Conservation (phyloP, 2,888 invertebrate genomes). For the Chelonus formosanus region DNA sequence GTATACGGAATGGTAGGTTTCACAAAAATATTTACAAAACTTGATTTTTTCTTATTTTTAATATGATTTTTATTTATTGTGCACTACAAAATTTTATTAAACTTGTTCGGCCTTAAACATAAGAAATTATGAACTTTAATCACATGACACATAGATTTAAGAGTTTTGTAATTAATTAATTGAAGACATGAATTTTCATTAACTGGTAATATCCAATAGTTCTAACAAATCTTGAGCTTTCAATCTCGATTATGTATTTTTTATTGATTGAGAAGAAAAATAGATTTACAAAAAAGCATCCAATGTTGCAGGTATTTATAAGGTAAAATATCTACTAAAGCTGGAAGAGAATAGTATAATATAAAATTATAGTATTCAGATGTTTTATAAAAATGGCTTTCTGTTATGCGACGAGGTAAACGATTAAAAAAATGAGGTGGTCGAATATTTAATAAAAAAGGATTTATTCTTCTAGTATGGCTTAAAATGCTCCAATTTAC, state of each 20-base stretch:
- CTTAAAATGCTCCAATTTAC: conserved; percentile 31
- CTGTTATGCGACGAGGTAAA: conserved; percentile 31
- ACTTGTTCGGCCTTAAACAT: too few relatives aligned
- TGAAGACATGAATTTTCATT: too few relatives aligned
- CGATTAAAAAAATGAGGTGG: conserved; percentile 36
- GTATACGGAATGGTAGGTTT: too few relatives aligned
- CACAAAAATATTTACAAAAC: too few relatives aligned
- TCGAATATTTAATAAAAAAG: conserved; percentile 28
- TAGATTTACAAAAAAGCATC: conserved; percentile 34
- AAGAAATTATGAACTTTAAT: too few relatives aligned
- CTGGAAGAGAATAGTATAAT: conserved; percentile 40
- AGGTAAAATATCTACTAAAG: conserved; percentile 31
- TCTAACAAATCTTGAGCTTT: too few relatives aligned
- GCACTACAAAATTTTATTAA: too few relatives aligned
- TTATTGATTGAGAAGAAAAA: conserved; percentile 16
- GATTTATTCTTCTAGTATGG: conserved; percentile 10
- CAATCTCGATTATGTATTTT: neutral
- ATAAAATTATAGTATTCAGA: conserved; percentile 38
- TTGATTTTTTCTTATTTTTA: too few relatives aligned
- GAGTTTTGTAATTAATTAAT: too few relatives aligned
- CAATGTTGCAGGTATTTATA: conserved; percentile 39
- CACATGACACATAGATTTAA: too few relatives aligned
- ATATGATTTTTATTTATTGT: too few relatives aligned
- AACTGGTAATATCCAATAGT: too few relatives aligned
- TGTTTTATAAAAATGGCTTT: conserved; percentile 36